Evolutionary conservation across 1,140 invertebrate genomes (phyloP).

Genomic region (Pseudobourletiella spinata): DNA sequence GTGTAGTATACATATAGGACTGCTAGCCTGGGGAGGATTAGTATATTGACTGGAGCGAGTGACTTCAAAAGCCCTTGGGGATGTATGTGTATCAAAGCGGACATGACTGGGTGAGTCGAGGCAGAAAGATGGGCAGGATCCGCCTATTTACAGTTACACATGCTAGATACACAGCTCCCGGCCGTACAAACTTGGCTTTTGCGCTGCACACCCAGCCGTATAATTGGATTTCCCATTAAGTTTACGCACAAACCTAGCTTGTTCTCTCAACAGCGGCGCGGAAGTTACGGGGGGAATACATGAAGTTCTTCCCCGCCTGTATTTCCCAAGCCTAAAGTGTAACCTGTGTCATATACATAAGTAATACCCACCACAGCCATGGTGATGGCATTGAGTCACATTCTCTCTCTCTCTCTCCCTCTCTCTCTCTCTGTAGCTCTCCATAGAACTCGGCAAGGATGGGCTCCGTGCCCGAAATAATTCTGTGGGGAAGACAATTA

Average conservation of each 20-base stretch:
- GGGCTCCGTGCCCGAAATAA: not conserved
- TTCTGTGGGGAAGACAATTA: too few relatives aligned
- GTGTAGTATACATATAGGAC: not conserved
- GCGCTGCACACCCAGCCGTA: not conserved
- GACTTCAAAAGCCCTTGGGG: too few relatives aligned
- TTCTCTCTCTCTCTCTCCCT: too few relatives aligned
- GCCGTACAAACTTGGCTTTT: not conserved
- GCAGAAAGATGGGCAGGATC: not conserved
- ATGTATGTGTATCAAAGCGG: not conserved
- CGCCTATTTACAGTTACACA: not conserved
- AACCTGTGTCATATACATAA: not conserved
- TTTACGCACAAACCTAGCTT: not conserved
- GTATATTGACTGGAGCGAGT: not conserved
- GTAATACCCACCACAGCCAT: not conserved
- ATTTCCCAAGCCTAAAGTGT: not conserved
- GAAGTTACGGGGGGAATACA: too few relatives aligned
- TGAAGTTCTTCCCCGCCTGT: not conserved
- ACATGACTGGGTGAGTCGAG: not conserved
- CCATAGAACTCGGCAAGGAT: too few relatives aligned
- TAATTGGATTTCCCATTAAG: conserved; percentile 23
- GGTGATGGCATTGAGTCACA: too few relatives aligned
- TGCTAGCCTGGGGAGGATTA: too few relatives aligned
- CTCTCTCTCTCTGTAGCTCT: too few relatives aligned
- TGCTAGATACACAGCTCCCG: not conserved
- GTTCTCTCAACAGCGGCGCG: not conserved